phyloP scores from a whole-genome alignment of 2,797 vertebrate genomes.

The Lateolabrax maculatus region DNA sequence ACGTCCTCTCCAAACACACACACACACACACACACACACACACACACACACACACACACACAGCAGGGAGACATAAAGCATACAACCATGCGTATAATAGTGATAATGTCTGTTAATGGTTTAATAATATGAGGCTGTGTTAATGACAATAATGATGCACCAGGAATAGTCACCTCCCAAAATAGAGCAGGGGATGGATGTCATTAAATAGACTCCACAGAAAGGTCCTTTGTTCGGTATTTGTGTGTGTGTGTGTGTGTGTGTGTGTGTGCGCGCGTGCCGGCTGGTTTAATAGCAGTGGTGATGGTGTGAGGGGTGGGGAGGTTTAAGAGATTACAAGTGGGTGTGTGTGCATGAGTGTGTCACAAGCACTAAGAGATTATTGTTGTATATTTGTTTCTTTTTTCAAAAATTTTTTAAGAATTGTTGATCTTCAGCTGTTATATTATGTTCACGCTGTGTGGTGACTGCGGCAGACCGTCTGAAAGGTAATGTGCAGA shows the following conservation, averaged over 20 bases:
- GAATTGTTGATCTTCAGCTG: background rate
- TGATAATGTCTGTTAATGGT: constrained; percentile 67
- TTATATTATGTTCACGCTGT: no score
- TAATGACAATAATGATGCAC: constrained; percentile 74
- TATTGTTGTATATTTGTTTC: background rate
- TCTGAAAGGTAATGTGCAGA: background rate
- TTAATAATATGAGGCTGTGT: constrained; percentile 60
- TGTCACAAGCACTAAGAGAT: constrained; percentile 16
- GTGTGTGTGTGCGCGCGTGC: constrained; percentile 21
- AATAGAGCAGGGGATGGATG: constrained; percentile 69
- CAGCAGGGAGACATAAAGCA: background rate
- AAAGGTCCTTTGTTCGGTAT: constrained; percentile 68
- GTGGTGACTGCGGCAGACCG: background rate
- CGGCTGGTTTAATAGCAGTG: background rate
- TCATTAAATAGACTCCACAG: constrained; percentile 64
- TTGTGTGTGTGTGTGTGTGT: constrained; percentile 26
- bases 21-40: constrained; percentile 20
- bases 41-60: constrained; percentile 41
- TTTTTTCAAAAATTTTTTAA: background rate
- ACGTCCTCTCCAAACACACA: constrained; percentile 14
- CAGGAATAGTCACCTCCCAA: constrained; percentile 69
- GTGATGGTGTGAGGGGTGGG: background rate
- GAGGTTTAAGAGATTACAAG: background rate
- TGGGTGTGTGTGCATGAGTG: background rate
- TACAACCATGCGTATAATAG: constrained; percentile 53